Evolutionary conservation across 2,888 invertebrate genomes (phyloP), one percentile per base, ranked within the genome.

Genomic region (Galeopsomyia nigrocyanea): DNA sequence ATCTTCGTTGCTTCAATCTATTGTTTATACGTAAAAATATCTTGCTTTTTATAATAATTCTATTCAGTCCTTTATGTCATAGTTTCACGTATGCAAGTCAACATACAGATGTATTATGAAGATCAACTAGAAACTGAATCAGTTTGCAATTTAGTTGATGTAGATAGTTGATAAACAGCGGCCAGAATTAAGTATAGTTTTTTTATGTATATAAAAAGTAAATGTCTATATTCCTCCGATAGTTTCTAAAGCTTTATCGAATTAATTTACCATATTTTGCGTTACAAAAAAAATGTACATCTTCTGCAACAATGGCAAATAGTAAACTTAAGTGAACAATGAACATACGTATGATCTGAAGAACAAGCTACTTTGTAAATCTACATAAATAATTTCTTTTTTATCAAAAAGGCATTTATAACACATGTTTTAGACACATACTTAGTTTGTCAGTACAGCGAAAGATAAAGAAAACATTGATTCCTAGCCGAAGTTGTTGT

Each of bases 401-500:
- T 72, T 19, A 50, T 67, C 51, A 16, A 67, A 21, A 46, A 46
- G 31, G 51, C 56, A 51, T 62, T 67, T 63, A 62, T 56, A 16
- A 51, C 16, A 7, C 6, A 22, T 47, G 56, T 47, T 31, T 62
- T 16, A 19, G n/a, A 57, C 17, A 66, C 10, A 47, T 13, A n/a
- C n/a, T n/a, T n/a, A 49, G 19, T 67, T 63, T 56, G 9, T 55
- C 16, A 64, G 19, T 73, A 46, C 68, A 64, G 39, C 51, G 31
- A 64, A 56, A 19, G 55, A 13, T 10, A 39, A 39, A 65, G 13
- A 65, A 50, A 61, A 68, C 53, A 61, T 57, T 65, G 47, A 58
- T 60, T 51, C 47, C 68, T 60, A 56, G 56, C 46, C 50, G 10
- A 58, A 53, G 58, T 62, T 69, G 47, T 69, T 73, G 58, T 65